Base-by-base conservation (phyloP, 2,113 vertebrate genomes). In the Empidonax alnorum region DNA sequence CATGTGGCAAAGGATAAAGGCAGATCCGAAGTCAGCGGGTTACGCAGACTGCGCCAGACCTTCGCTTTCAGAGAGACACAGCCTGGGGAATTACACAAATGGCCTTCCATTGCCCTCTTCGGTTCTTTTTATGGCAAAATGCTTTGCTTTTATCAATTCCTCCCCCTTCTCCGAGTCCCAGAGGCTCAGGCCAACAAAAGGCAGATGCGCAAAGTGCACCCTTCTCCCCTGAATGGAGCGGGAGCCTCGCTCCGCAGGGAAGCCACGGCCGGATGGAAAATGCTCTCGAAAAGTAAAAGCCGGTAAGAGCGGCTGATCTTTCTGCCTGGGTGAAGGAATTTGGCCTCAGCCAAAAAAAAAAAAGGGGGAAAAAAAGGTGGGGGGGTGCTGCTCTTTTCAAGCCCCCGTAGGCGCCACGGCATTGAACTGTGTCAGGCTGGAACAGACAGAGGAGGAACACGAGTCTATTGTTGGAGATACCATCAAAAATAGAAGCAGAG, bases 41-140 rank as follows among this genome's bases (percentile, higher is more conserved):
- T 97, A 89, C 73, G 94, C 97, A 97, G 97, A 79, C 96, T 94
- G 95, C 72, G 69, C 97, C 97, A 98, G 97, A 93, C 97, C 96
- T 96, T 94, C 96, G n/a, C 96, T 97, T 98, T 98, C 98, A 98
- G 98, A 98, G 98, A 98, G 95, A 97, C 97, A 83, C 96, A 98
- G 98, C 98, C 98, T 97, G 97, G 97, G 98, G 98, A 98, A 97
- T 97, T 91, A 49, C 78, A 95, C 84, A 87, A 97, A 98, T 98
- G 97, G 98, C 97, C 98, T 98, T 97, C 97, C 96, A 94, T 95
- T 97, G 98, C 97, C 98, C 98, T 98, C 97, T 96, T 97, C 96
- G 94, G 95, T 93, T 96, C 97, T 97, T 98, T 98, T 98, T 96
- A 97, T 92, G 97, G 98, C 95, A 98, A 98, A 98, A 98, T 96